Evolutionary conservation across 2,888 invertebrate genomes (phyloP), one percentile per base, ranked within the genome.

Genomic region (Orchestes rusci): DNA sequence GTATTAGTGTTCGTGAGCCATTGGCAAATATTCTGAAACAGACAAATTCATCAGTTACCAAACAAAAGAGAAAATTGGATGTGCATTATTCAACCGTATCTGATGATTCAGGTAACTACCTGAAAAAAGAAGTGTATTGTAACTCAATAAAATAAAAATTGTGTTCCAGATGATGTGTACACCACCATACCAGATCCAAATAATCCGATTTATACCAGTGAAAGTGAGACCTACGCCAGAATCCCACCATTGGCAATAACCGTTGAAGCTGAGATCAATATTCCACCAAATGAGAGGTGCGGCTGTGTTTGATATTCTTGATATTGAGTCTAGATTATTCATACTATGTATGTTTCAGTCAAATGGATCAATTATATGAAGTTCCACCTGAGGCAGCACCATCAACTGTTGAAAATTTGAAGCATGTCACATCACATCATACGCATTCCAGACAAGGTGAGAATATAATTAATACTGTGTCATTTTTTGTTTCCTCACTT

Each of bases 81-180:
- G 76, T 81, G 1, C 88, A 89, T 67, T 91, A 91, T 64, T 86
- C 90, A n/a, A 88, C 89, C 1, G 89, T 90, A 1, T 90, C 90
- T 0, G 91, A 91, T 65, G 91, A 91, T 69, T 90, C 90, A 30
- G 88, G 88, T 87, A 66, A 35, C 40, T 33, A 15, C 12, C n/a
- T n/a, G n/a, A n/a, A n/a, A n/a, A n/a, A n/a, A n/a, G n/a, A n/a
- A n/a, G n/a, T n/a, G n/a, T n/a, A n/a, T n/a, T n/a, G n/a, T n/a
- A n/a, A n/a, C n/a, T n/a, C n/a, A n/a, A n/a, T n/a, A n/a, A n/a
- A n/a, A n/a, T n/a, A n/a, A n/a, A n/a, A n/a, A n/a, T n/a, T 35
- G 12, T 42, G 46, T 31, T 46, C 47, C 57, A 86, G 90, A 91
- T 65, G 90, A 91, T 70, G 88, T 89, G 74, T 91, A 91, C 65